A percentile compares a stretch with the other conserved stretches of the same genome.
phyloP scores from a whole-genome alignment of 2,113 vertebrate species.

The Dipodomys stephensi region DNA sequence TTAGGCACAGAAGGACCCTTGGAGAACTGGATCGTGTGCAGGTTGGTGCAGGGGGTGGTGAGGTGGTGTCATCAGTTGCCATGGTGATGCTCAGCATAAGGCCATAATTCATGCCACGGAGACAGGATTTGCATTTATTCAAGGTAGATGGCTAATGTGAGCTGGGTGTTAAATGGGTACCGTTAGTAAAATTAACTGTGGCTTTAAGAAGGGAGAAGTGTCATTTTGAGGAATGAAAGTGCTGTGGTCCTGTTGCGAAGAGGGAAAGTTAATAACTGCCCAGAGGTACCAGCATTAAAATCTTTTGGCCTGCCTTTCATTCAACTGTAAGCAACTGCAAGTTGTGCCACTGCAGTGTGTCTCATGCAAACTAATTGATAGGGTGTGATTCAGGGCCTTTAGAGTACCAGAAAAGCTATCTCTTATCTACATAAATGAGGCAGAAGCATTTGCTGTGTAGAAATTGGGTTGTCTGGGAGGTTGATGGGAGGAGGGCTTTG shows the following conservation, averaged over 20 bases:
- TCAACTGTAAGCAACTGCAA: background rate
- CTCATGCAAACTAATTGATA: constrained; percentile 45
- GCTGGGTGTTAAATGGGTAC: constrained; percentile 77
- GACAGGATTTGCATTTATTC: constrained; percentile 84
- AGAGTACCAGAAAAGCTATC: constrained; percentile 52
- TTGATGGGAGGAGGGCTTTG: background rate
- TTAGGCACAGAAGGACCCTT: constrained; percentile 75
- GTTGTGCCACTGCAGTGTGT: background rate
- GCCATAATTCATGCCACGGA: constrained; percentile 78
- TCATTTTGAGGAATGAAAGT: constrained; percentile 65
- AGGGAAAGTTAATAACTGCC: constrained; percentile 67
- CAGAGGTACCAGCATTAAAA: constrained; percentile 62
- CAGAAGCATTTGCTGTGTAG: background rate
- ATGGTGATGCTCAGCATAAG: constrained; percentile 86
- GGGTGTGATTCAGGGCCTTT: background rate
- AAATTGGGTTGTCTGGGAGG: background rate
- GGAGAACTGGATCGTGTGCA: constrained; percentile 81
- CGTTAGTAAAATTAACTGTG: constrained; percentile 81
- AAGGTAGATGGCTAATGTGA: constrained; percentile 77
- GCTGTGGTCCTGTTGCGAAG: constrained; percentile 22
- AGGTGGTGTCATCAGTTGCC: constrained; percentile 88
- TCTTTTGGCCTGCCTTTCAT: constrained; percentile 41
- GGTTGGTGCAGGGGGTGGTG: constrained; percentile 65
- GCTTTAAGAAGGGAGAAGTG: constrained; percentile 73
- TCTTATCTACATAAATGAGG: constrained; percentile 18